Conservation (phyloP, 1,140 invertebrate genomes). For the Drosophila virilis region DNA sequence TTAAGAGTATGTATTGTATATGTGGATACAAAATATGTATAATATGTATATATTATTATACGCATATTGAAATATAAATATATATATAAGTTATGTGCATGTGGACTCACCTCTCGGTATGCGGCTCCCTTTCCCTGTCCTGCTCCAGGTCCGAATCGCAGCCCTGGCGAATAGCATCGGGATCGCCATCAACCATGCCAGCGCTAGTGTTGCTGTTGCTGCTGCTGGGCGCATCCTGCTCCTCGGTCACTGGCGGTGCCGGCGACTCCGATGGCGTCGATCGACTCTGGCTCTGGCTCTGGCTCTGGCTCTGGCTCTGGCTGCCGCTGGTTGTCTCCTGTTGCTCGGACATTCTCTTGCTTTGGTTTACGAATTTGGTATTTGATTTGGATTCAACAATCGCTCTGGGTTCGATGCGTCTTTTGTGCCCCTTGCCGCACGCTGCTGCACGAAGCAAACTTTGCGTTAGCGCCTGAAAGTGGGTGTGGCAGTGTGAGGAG, state of each 20-base stretch:
- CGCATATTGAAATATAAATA: constrained; percentile 16
- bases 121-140: constrained; percentile 55
- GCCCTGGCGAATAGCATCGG: neutral
- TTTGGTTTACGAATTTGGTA: neutral
- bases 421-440: constrained; percentile 7
- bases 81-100: constrained; percentile 3
- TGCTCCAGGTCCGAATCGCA: constrained; percentile 25
- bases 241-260: constrained; percentile 31
- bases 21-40: constrained; percentile 6
- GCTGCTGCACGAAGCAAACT: constrained; percentile 30
- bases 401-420: neutral
- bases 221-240: constrained; percentile 32
- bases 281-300: constrained; percentile 10
- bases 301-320: constrained; percentile 15
- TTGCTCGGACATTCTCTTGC: constrained; percentile 30
- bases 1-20: neutral
- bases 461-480: constrained; percentile 15
- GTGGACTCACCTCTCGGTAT: constrained; percentile 68
- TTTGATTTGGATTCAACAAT: neutral
- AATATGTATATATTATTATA: constrained; percentile 11
- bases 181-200: neutral
- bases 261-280: constrained; percentile 29
- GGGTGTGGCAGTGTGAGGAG: neutral
- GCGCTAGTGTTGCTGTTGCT: constrained; percentile 24
- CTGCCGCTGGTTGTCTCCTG: constrained; percentile 20